Base-by-base conservation (phyloP, 2,113 vertebrate species). In the Elephantulus edwardii region DNA sequence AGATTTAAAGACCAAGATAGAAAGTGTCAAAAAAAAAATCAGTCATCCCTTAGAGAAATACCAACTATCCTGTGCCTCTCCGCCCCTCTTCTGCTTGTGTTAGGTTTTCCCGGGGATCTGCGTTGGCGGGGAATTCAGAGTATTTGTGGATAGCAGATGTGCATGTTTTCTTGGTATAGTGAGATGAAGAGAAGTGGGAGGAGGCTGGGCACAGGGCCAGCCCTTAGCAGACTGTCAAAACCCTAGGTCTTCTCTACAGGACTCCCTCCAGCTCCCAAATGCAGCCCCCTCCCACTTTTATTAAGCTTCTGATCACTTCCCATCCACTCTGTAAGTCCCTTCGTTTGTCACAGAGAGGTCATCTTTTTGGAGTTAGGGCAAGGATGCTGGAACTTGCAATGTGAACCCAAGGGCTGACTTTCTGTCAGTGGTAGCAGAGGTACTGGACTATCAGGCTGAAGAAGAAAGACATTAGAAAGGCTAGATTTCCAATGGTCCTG, bases 81-180 rank as follows among this genome's bases (percentile, higher is more conserved):
- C 38, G 93, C 80, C 72, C 64, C 87, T 44, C 44, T 58, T 89
- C 90, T 82, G 93, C 84, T 87, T 82, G 85, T 60, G 35, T 81
- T 92, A 95, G 93, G 92, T 95, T 91, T 95, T 93, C 95, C 95
- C 64, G 0, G 84, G 91, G 68, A 92, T 94, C 79, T 95, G 93
- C 30, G 80, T 94, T 71, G 95, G 95, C 0, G 64, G 92, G 90
- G 79, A 96, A 88, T 86, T 95, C 91, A 91, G 91, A 86, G 76
- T 92, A 96, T 96, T 94, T 96, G 94, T 94, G 94, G 91, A 62
- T 85, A 91, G 75, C 93, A 96, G 94, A 93, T 93, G 93, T 93
- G 92, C 91, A 86, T 96, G 87, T 94, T 95, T 96, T 96, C 93
- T 92, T 91, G 90, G 75, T 94, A 72, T 92, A 90, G 85, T 90